Conservation (phyloP, 2,888 invertebrate genomes). For the Teleogryllus oceanicus region DNA sequence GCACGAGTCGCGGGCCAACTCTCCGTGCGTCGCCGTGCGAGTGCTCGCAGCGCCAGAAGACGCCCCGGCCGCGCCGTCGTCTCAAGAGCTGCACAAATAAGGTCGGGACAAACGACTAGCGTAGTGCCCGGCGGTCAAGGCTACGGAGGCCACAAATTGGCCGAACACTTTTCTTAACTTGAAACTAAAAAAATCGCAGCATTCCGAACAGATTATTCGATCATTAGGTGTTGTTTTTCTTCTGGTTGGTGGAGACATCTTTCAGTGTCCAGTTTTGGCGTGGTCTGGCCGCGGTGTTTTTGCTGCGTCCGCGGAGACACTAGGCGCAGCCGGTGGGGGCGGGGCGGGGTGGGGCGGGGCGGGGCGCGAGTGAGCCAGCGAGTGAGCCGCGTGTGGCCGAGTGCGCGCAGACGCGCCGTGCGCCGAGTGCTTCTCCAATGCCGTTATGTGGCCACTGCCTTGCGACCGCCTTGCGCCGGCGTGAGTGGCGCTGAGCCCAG, state of each 20-base stretch:
- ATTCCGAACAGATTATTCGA: not conserved
- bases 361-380: not conserved
- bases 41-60: no score
- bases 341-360: not conserved
- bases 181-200: not conserved
- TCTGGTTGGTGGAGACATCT: not conserved
- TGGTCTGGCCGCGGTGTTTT: not conserved
- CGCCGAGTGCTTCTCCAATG: not conserved
- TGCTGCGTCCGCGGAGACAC: no score
- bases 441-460: conserved; percentile 10
- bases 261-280: not conserved
- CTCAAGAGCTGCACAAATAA: not conserved
- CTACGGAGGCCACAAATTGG: not conserved
- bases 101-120: not conserved
- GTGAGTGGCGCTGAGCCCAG: not conserved
- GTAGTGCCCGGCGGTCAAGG: not conserved
- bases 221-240: not conserved
- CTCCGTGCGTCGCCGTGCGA: not conserved
- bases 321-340: not conserved
- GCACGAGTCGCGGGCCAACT: not conserved
- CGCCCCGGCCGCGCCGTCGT: not conserved
- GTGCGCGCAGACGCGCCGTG: not conserved
- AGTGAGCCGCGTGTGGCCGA: conserved; percentile 1
- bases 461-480: not conserved
- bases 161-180: not conserved